A percentile compares a stretch with the other conserved stretches of the same genome.
Evolutionary conservation across 2,888 invertebrate species (phyloP).

Genomic region (Coleophora flavipennella): DNA sequence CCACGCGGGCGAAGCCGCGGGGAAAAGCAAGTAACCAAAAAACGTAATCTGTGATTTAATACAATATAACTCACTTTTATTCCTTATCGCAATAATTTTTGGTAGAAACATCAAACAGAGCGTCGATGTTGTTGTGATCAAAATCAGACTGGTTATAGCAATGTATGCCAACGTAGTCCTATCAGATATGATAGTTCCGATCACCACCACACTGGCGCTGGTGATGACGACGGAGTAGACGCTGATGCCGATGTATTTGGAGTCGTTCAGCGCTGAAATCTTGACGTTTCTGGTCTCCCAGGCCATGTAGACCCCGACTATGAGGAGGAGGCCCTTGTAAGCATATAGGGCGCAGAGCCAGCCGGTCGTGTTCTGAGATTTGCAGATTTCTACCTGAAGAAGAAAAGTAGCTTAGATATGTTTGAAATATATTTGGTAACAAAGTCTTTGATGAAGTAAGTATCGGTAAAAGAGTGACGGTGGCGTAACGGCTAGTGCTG

Average conservation of each 20-base stretch:
- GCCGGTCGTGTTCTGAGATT: conserved; percentile 87
- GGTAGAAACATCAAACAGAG: conserved; percentile 90
- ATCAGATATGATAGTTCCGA: conserved; percentile 90
- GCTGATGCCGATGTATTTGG: conserved; percentile 93
- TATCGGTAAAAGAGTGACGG: too few relatives aligned
- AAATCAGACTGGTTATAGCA: conserved; percentile 85
- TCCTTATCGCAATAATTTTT: conserved; percentile 83
- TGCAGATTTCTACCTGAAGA: conserved; percentile 88
- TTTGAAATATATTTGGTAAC: too few relatives aligned
- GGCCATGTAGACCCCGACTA: conserved; percentile 95
- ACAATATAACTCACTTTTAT: conserved; percentile 61
- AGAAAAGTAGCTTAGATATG: too few relatives aligned
- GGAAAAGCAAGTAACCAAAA: too few relatives aligned
- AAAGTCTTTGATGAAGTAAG: too few relatives aligned
- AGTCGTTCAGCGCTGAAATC: conserved; percentile 92
- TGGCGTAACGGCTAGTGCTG: too few relatives aligned
- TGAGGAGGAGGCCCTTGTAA: conserved; percentile 89
- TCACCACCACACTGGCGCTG: conserved; percentile 87
- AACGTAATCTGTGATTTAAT: too few relatives aligned
- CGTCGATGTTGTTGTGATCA: conserved; percentile 89
- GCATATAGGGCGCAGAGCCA: conserved; percentile 93
- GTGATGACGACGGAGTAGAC: conserved; percentile 94
- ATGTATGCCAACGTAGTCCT: conserved; percentile 85
- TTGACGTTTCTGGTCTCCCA: conserved; percentile 96
- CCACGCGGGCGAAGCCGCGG: too few relatives aligned